phyloP scores from a whole-genome alignment of 1,140 invertebrate genomes.

The Drosophila lini region DNA sequence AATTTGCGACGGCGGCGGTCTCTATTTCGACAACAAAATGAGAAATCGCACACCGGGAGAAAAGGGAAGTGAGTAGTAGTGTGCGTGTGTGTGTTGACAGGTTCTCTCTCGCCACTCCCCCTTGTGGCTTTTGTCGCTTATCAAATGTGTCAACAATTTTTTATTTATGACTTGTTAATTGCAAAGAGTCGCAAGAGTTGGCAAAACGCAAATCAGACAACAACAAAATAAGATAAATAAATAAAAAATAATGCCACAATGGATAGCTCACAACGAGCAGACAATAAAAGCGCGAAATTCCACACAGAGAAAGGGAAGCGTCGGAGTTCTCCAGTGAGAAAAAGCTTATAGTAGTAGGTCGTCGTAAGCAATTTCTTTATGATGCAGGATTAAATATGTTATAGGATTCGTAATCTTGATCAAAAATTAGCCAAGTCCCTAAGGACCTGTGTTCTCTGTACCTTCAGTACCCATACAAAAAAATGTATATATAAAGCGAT shows the following conservation, averaged over 20 bases:
- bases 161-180: slow-evolving; percentile 77
- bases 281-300: slow-evolving; percentile 77
- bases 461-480: background rate
- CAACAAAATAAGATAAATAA: slow-evolving; percentile 46
- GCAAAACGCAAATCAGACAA: slow-evolving; percentile 69
- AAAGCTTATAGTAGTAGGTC: background rate
- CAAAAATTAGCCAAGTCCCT: background rate
- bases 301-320: slow-evolving; percentile 29
- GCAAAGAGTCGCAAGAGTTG: slow-evolving; percentile 74
- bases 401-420: no score
- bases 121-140: slow-evolving; percentile 54
- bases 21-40: slow-evolving; percentile 6
- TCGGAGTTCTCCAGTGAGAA: background rate
- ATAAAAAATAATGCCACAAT: slow-evolving; percentile 32
- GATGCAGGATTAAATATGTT: background rate
- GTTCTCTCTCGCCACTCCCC: slow-evolving; percentile 5
- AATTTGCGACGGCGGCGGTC: slow-evolving; percentile 6
- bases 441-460: no score
- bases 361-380: background rate
- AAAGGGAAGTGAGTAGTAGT: slow-evolving; percentile 3
- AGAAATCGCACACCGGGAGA: slow-evolving; percentile 19
- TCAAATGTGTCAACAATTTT: slow-evolving; percentile 75
- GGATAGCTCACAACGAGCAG: slow-evolving; percentile 48
- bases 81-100: slow-evolving; percentile 26
- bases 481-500: background rate